Evolutionary conservation across 2,113 vertebrate species (phyloP).

Genomic region (Stigmatopora argus): DNA sequence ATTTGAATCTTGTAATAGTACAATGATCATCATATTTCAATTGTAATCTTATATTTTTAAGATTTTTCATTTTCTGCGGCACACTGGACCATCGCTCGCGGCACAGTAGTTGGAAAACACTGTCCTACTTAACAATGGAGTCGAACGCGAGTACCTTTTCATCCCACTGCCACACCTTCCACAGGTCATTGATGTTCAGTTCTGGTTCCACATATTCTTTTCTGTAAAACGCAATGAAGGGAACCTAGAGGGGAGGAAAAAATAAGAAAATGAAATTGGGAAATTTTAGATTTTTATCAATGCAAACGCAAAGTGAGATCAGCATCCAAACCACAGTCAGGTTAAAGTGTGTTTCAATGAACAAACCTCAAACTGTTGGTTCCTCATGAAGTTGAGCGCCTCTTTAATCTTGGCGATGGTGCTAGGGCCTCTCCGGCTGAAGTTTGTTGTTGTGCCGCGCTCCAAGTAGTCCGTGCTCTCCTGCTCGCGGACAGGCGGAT

Average conservation of each 20-base stretch:
- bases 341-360: neutral
- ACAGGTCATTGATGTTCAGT: constrained; percentile 92
- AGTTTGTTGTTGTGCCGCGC: constrained; percentile 85
- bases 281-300: neutral
- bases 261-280: neutral
- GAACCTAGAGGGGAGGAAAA: constrained; percentile 72
- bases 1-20: too few species aligned
- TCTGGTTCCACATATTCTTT: constrained; percentile 98
- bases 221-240: constrained; percentile 97
- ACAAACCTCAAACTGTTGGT: constrained; percentile 94
- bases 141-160: constrained; percentile 78
- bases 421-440: constrained; percentile 91
- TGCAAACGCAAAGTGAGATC: too few species aligned
- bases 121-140: neutral
- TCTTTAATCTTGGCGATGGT: constrained; percentile 98
- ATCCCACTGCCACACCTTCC: constrained; percentile 99
- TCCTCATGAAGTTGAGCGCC: constrained; percentile 96
- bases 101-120: too few species aligned
- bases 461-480: constrained; percentile 93
- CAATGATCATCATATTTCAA: too few species aligned
- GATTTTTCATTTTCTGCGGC: too few species aligned
- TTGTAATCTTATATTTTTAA: too few species aligned
- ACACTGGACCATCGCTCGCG: too few species aligned
- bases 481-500: constrained; percentile 54
- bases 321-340: too few species aligned